Conservation (phyloP, 2,888 invertebrate genomes). For the Oligia latruncula region DNA sequence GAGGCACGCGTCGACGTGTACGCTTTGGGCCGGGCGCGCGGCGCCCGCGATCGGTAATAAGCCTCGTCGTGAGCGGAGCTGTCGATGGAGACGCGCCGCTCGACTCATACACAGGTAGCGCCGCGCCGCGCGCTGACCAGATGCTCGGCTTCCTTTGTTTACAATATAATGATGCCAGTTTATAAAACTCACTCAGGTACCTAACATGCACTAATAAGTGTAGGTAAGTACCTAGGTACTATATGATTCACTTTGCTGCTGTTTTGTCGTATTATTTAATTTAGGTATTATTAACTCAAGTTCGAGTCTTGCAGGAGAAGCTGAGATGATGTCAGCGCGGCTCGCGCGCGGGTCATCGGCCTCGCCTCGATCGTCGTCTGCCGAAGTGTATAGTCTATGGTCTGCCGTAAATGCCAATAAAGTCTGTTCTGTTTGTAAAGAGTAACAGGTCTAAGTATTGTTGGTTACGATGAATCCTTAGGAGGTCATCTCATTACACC, state of each 20-base stretch:
- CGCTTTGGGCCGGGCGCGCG: slow-evolving; percentile 22
- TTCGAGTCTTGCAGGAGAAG: slow-evolving; percentile 15
- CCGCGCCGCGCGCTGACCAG: slow-evolving; percentile 10
- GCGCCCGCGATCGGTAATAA: slow-evolving; percentile 1
- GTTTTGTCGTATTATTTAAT: background rate
- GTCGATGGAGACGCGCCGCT: background rate
- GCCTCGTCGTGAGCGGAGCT: slow-evolving; percentile 12
- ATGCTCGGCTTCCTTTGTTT: slow-evolving; percentile 36
- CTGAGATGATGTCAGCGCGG: slow-evolving; percentile 51
- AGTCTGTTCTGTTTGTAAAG: background rate
- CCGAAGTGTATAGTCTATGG: no score
- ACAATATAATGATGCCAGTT: slow-evolving; percentile 20
- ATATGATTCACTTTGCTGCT: background rate
- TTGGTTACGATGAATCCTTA: background rate
- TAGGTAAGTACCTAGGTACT: background rate
- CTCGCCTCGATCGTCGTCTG: slow-evolving; percentile 38
- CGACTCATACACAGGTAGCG: background rate
- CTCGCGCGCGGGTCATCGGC: slow-evolving; percentile 43
- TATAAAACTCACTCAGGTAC: slow-evolving; percentile 5
- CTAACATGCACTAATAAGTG: background rate
- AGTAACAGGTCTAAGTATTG: background rate
- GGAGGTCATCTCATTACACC: background rate
- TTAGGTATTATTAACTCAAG: background rate
- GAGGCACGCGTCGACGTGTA: slow-evolving; percentile 53
- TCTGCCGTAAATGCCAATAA: slow-evolving; percentile 30